A percentile compares a stretch with the other conserved stretches of the same genome.
phyloP scores from a whole-genome alignment of 2,888 invertebrate species.

The Linyphia triangularis region DNA sequence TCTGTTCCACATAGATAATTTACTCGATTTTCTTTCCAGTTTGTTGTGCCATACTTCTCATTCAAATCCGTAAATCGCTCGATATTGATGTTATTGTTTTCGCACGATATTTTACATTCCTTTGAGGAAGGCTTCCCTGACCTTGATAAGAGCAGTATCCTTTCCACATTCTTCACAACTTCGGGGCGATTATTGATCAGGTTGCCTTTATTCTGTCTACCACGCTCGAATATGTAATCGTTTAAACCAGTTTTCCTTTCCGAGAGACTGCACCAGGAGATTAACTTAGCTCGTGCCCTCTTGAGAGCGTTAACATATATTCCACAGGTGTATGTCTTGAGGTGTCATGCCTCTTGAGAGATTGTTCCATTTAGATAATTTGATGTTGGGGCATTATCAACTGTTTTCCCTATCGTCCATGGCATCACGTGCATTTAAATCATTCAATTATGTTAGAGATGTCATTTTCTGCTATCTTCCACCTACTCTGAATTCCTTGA shows the following conservation, averaged over 20 bases:
- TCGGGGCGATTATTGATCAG: background rate
- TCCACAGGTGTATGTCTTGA: background rate
- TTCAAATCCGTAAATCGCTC: background rate
- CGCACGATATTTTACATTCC: background rate
- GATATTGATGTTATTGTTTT: constrained; percentile 13
- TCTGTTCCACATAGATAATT: constrained; percentile 12
- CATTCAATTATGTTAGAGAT: background rate
- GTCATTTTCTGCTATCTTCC: constrained; percentile 6
- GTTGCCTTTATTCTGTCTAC: background rate
- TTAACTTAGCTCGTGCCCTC: constrained; percentile 3
- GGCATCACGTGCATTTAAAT: background rate
- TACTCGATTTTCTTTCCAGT: background rate
- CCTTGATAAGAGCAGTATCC: constrained; percentile 26
- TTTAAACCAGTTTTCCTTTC: background rate
- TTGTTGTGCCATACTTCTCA: background rate
- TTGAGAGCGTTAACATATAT: background rate
- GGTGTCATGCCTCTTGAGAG: background rate
- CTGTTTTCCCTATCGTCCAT: background rate
- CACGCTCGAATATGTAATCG: background rate
- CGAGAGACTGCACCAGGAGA: background rate
- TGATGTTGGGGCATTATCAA: background rate
- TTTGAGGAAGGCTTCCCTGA: constrained; percentile 25
- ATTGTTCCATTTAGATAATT: constrained; percentile 22
- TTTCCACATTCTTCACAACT: constrained; percentile 12
- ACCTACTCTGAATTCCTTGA: constrained; percentile 28